Evolutionary conservation across 2,113 vertebrate species (phyloP), one percentile per base, ranked within the genome.

Genomic region (Cheilinus undulatus): DNA sequence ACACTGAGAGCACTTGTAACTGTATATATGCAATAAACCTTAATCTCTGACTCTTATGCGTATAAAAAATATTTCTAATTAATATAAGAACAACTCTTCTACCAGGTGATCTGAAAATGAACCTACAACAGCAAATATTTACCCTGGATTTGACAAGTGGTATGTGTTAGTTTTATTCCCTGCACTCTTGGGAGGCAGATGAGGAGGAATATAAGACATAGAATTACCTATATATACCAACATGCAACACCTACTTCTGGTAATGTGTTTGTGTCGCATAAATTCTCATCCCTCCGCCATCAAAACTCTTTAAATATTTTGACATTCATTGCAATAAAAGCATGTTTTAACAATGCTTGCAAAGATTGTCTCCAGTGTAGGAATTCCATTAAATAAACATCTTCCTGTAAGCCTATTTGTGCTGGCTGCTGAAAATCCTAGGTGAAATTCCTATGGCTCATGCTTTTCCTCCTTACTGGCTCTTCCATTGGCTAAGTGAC

Each of bases 401-500:
- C 43, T 66, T 62, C 38, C 7, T 58, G 45, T 17, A 67, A 30
- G 50, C 51, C 54, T 60, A 63, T 11, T 61, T 7, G 9, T 65
- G 10, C 20, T n/a, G 19, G 10, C 20, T n/a, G 19, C 42, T 45
- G 19, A 8, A 23, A 20, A 43, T 48, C 63, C 61, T 45, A 66
- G 49, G 30, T 40, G 38, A 50, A 40, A 73, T 13, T n/a, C 30
- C 38, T 75, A 43, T 28, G 32, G 40, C 63, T 75, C 20, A 51
- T 54, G 32, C 62, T 68, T 51, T 51, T 24, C 57, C 51, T 46
- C 50, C 60, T 40, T 68, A 46, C 63, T 30, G 76, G 76, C 34
- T 69, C 49, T 57, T 73, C 10, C 32, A 61, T 23, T 83, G 64
- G 38, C 28, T 22, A 63, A 77, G 58, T 73, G 73, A 84, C 19